A percentile compares a stretch with the other conserved stretches of the same genome.
Evolutionary conservation across 2,113 vertebrate species (phyloP).

Genomic region (Plotosus lineatus): DNA sequence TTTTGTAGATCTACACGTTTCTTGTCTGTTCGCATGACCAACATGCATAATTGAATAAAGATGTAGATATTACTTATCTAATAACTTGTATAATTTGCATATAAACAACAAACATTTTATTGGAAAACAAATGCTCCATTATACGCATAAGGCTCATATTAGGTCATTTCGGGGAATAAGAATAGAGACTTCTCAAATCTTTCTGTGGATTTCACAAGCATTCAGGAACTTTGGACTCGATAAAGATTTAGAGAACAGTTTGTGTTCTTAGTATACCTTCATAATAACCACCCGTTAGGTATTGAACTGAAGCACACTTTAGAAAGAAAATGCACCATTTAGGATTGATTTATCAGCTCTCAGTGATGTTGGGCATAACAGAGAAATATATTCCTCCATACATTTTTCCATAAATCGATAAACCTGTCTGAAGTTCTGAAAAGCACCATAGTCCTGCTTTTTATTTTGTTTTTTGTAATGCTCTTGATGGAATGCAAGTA

Average conservation of each 20-base stretch:
- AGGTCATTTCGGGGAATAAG: background rate
- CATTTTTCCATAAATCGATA: constrained; percentile 4
- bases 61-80: background rate
- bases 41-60: too few species aligned
- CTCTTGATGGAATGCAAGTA: background rate
- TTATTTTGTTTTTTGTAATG: background rate
- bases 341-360: background rate
- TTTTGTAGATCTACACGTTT: background rate
- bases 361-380: background rate
- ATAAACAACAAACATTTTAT: background rate
- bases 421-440: constrained; percentile 13
- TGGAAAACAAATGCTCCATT: background rate
- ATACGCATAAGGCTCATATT: too few species aligned
- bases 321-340: background rate
- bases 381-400: background rate
- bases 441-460: background rate
- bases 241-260: background rate
- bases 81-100: background rate
- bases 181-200: background rate
- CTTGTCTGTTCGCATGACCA: too few species aligned
- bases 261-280: background rate
- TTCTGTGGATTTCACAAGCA: background rate
- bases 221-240: background rate
- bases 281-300: background rate
- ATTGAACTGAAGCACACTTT: background rate